These are phyloP conservation scores for Ophion ventricosus DNA, from an alignment of 2,888 invertebrate genomes.

Conservation along the genomic window DNA sequence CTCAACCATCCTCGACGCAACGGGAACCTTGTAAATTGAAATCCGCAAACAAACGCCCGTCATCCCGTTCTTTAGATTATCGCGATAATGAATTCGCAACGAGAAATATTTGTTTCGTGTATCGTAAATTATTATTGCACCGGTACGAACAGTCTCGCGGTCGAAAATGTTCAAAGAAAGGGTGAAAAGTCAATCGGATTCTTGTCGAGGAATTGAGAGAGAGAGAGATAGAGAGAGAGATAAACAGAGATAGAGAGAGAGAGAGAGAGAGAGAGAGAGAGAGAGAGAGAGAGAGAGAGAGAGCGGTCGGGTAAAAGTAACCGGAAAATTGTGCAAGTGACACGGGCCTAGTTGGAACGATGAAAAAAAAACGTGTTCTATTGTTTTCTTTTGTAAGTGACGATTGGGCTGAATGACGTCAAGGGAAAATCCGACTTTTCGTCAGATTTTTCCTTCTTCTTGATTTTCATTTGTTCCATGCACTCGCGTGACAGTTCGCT, in stretches of 20 bases:
- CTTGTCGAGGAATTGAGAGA: not conserved
- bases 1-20: not conserved
- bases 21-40: not conserved
- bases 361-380: not conserved
- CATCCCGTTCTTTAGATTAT: slow-evolving; percentile 69
- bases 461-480: too few species aligned
- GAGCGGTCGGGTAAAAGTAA: not conserved
- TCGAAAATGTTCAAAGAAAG: slow-evolving; percentile 28
- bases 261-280: not conserved
- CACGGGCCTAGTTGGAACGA: slow-evolving; percentile 9
- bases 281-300: too few species aligned
- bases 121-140: slow-evolving; percentile 52
- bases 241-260: not conserved
- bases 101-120: slow-evolving; percentile 18
- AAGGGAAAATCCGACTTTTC: too few species aligned
- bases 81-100: slow-evolving; percentile 25
- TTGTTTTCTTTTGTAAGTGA: not conserved
- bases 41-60: slow-evolving; percentile 48
- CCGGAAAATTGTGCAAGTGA: not conserved
- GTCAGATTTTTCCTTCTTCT: too few species aligned
- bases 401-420: not conserved
- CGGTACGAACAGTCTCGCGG: slow-evolving; percentile 63
- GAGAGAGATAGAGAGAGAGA: not conserved
- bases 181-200: not conserved
- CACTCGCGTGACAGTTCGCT: too few species aligned